These are phyloP conservation scores for Phalacrocorax aristotelis DNA, from an alignment of 2,113 vertebrate species.

Conservation along the genomic window DNA sequence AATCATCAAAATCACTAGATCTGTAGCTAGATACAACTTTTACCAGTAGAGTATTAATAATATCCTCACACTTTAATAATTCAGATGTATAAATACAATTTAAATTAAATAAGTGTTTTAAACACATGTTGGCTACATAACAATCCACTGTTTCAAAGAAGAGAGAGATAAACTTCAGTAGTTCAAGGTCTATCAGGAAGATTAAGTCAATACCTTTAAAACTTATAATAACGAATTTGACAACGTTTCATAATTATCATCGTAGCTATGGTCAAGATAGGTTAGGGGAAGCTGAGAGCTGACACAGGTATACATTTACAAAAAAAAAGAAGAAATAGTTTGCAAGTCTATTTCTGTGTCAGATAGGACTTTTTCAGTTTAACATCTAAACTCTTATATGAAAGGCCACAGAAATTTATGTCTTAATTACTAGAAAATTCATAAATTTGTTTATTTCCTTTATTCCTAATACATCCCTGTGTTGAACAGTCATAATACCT, in stretches of 20 bases:
- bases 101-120: background rate
- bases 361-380: background rate
- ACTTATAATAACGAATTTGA: background rate
- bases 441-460: background rate
- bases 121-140: background rate
- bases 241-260: background rate
- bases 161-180: background rate
- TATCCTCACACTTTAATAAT: background rate
- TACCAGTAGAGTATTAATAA: background rate
- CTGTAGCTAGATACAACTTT: background rate
- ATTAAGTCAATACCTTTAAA: background rate
- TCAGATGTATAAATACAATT: background rate
- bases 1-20: background rate
- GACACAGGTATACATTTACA: background rate
- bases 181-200: background rate
- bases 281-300: background rate
- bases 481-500: background rate
- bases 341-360: background rate
- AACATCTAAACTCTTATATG: background rate
- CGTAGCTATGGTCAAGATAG: background rate
- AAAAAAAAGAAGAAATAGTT: no score
- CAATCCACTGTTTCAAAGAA: background rate
- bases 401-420: background rate
- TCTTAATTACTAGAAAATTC: background rate
- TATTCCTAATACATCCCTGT: background rate